Evolutionary conservation across 2,113 vertebrate genomes (phyloP).

Genomic region (Ceyx margarethae): DNA sequence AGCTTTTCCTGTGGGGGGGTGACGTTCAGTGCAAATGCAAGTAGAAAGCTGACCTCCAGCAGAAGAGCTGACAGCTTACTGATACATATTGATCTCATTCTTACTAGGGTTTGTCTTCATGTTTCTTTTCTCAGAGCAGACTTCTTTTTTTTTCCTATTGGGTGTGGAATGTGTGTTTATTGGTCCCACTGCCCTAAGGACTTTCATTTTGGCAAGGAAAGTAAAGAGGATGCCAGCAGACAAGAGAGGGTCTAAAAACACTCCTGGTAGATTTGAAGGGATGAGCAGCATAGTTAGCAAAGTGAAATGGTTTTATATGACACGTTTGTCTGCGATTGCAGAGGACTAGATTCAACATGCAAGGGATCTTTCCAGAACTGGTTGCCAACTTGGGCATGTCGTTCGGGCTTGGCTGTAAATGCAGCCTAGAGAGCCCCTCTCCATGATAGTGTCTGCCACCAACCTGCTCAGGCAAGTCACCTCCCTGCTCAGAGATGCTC

Average conservation of each 20-base stretch:
- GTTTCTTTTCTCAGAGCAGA: background rate
- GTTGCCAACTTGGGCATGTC: slow-evolving; percentile 57
- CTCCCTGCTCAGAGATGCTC: slow-evolving; percentile 22
- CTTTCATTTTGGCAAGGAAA: slow-evolving; percentile 29
- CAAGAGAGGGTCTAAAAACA: slow-evolving; percentile 14
- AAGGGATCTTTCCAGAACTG: background rate
- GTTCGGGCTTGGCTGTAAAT: background rate
- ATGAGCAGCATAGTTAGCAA: slow-evolving; percentile 23
- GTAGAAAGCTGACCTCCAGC: background rate
- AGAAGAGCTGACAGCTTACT: background rate
- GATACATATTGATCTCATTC: background rate
- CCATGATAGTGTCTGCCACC: background rate
- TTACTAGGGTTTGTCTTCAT: background rate
- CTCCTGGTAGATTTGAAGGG: slow-evolving; percentile 14
- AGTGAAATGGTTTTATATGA: slow-evolving; percentile 49
- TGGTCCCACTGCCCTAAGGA: slow-evolving; percentile 9
- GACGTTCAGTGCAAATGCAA: background rate
- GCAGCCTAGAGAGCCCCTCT: slow-evolving; percentile 41
- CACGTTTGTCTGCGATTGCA: slow-evolving; percentile 19
- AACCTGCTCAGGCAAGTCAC: slow-evolving; percentile 55
- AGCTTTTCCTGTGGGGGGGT: background rate
- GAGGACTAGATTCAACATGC: slow-evolving; percentile 42
- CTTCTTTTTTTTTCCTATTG: background rate
- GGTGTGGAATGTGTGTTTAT: slow-evolving; percentile 23
- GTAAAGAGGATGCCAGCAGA: background rate